Percentiles rank a stretch among this genome's conserved stretches.
phyloP scores from a whole-genome alignment of 2,113 vertebrate genomes.

The Trinectes maculatus region DNA sequence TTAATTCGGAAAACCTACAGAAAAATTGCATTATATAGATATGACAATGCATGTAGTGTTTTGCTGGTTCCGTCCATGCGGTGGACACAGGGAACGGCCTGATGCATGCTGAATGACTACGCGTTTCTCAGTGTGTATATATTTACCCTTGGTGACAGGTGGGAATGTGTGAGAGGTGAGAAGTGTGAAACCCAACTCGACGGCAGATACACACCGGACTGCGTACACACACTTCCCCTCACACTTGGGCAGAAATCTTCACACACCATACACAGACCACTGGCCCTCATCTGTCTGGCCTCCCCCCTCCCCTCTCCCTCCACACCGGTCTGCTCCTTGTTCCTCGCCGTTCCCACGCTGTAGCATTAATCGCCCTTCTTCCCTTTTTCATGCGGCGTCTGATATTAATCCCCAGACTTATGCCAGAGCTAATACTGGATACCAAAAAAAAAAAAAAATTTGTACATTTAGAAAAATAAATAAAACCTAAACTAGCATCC shows the following conservation, averaged over 20 bases:
- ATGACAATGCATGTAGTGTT: constrained; percentile 14
- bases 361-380: constrained; percentile 11
- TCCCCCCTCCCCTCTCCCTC: background rate
- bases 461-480: background rate
- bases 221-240: constrained; percentile 67
- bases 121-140: constrained; percentile 69
- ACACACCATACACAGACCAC: constrained; percentile 59
- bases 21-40: no score
- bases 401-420: background rate
- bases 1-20: background rate
- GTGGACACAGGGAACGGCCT: constrained; percentile 2
- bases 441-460: background rate
- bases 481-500: background rate
- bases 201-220: constrained; percentile 39
- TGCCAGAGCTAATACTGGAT: no score
- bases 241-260: constrained; percentile 63
- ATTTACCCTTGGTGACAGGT: constrained; percentile 85
- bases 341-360: constrained; percentile 32
- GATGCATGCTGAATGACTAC: constrained; percentile 63
- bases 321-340: constrained; percentile 1
- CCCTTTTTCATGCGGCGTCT: background rate
- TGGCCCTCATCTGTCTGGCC: constrained; percentile 36
- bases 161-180: constrained; percentile 82
- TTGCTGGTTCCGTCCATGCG: constrained; percentile 2
- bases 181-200: constrained; percentile 79